Evolutionary conservation across 2,113 vertebrate species (phyloP), one percentile per base, ranked within the genome.

Genomic region (Vimba vimba): DNA sequence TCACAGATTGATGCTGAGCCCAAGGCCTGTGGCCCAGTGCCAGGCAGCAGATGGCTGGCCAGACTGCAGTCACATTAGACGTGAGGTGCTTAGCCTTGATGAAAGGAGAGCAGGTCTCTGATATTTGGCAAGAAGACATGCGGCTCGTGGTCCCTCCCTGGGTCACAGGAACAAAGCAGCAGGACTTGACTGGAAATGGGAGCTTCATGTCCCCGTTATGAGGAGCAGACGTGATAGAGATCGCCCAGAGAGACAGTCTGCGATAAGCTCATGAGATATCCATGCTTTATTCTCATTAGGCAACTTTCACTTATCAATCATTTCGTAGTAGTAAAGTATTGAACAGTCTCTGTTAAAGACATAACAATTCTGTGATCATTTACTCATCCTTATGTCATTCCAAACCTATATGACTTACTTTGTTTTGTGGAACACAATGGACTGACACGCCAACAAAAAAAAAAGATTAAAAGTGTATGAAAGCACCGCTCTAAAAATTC

Each of bases 21-120:
- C 86, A 77, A 64, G 85, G 89, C 30, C 71, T 60, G 66, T 95
- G 96, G 95, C 93, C 33, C n/a, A 21, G 79, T 89, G 93, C 94
- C 93, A 95, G 93, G 92, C 87, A 91, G 93, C 96, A 95, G 96
- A 95, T 94, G 93, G 93, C 89, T 88, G 87, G 86, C 91, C 94
- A 94, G 93, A 90, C 92, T 94, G 91, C 93, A 91, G 89, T 91
- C 91, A 91, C 91, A 89, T 89, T 94, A 92, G 90, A 86, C 85
- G 85, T 86, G 92, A 92, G 92, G 91, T 89, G 90, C 92, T 93
- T 92, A 88, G 90, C 57, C 84, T 82, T 91, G 89, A 91, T 92
- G 81, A 91, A 91, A 94, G 94, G 93, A 93, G 87, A 89, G 83
- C 91, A 89, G 87, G 86, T 91, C 88, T 90, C 86, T 91, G 83